phyloP scores from a whole-genome alignment of 2,113 vertebrate genomes.

The Rhadina sibilatrix region DNA sequence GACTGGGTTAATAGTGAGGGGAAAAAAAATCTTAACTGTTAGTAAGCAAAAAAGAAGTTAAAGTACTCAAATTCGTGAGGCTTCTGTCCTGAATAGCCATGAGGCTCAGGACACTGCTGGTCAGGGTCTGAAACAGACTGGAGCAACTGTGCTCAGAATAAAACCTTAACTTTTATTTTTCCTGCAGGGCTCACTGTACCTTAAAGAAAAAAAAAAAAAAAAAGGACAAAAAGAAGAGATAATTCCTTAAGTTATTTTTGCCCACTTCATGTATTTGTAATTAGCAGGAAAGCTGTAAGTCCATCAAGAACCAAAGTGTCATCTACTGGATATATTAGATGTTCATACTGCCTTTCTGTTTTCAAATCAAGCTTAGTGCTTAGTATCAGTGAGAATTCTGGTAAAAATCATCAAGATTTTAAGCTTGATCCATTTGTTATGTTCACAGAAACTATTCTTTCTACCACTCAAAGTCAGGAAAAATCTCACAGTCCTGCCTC shows the following conservation, averaged over 20 bases:
- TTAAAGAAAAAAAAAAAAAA: neutral
- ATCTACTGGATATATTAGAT: neutral
- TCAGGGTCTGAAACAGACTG: neutral
- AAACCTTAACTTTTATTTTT: neutral
- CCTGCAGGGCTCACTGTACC: neutral
- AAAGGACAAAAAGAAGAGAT: no score
- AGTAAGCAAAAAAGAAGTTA: neutral
- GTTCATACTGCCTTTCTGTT: neutral
- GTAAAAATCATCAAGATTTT: neutral
- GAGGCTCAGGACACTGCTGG: neutral
- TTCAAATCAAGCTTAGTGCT: neutral
- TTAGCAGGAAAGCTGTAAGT: neutral
- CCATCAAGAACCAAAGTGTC: neutral
- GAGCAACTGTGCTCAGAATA: neutral
- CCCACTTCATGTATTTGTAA: neutral
- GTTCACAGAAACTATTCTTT: neutral
- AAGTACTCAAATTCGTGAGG: neutral
- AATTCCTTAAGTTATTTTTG: neutral
- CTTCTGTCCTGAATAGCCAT: neutral
- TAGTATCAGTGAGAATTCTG: neutral
- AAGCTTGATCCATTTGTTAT: neutral
- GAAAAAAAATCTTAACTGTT: neutral
- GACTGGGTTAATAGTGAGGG: neutral
- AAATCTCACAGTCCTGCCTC: neutral
- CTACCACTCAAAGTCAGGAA: neutral